Base-by-base conservation (phyloP, 2,113 vertebrate genomes). In the Tragelaphus scriptus region DNA sequence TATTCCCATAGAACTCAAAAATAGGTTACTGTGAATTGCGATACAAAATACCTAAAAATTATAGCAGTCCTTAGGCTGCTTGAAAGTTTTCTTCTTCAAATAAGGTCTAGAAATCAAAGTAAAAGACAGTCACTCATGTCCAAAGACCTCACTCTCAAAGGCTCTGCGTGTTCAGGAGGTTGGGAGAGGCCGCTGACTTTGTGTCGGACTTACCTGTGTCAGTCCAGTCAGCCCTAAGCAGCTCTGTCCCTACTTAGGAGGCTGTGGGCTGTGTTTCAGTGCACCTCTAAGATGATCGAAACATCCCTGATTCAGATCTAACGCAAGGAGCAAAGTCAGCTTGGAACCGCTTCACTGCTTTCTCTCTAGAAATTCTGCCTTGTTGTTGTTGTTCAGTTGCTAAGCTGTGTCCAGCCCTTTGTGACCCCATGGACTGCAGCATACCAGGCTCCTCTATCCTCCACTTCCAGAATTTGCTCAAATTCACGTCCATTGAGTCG, bases 201-300 rank as follows among this genome's bases (percentile, higher is more conserved):
- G 3, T 7, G 21, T 2, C 58, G 6, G n/a, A n/a, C 14, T 58
- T 44, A 3, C 3, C 4, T 17, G 2, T 14, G 51, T n/a, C 36
- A 44, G 61, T 14, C 21, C 2, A 5, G 30, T 53, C 1, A 0
- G 15, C 68, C 3, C 4, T 7, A 5, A 47, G 9, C 40, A 0
- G 5, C 19, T 4, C 25, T 23, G n/a, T 28, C 36, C n/a, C 5
- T 6, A 13, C 55, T 8, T 30, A 49, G 13, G 10, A n/a, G 49
- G 17, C 26, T 1, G 4, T 32, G 25, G 40, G 28, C 65, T 88
- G 5, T 5, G 3, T n/a, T 44, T 91, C n/a, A 61, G 28, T 2
- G 15, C 15, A 36, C 19, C 15, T 47, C 55, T 23, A 4, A 77
- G 68, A 21, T 11, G 21, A 58, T 26, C 11, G 21, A 14, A 88